phyloP scores from a whole-genome alignment of 2,888 invertebrate species.

The Cryptocephalus moraei region DNA sequence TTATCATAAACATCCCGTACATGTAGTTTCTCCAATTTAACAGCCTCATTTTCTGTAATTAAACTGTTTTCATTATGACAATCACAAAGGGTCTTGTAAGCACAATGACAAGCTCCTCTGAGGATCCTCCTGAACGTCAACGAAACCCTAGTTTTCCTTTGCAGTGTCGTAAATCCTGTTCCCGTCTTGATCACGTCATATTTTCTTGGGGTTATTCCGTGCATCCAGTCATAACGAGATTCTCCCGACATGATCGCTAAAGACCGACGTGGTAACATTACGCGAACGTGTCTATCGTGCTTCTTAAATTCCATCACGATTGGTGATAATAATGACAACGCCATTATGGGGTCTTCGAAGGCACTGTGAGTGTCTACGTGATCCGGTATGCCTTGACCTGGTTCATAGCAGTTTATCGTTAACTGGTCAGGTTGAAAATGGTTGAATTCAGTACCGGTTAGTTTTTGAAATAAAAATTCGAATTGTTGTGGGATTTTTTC shows the following conservation, averaged over 20 bases:
- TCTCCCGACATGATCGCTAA: constrained; percentile 72
- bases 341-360: constrained; percentile 80
- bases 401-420: constrained; percentile 73
- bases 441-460: constrained; percentile 36
- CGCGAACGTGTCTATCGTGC: constrained; percentile 46
- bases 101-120: constrained; percentile 52
- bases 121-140: constrained; percentile 65
- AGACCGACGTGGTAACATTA: constrained; percentile 60
- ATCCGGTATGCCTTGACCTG: constrained; percentile 89
- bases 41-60: constrained; percentile 35
- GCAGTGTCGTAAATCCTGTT: constrained; percentile 43
- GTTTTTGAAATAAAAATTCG: constrained; percentile 50
- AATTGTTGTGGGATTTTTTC: constrained; percentile 63
- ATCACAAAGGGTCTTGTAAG: constrained; percentile 59
- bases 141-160: constrained; percentile 57
- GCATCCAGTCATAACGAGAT: constrained; percentile 65
- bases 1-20: constrained; percentile 87
- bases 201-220: constrained; percentile 77
- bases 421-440: constrained; percentile 63
- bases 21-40: constrained; percentile 59
- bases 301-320: constrained; percentile 85
- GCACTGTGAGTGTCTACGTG: constrained; percentile 95
- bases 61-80: constrained; percentile 25
- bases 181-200: constrained; percentile 59
- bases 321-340: constrained; percentile 72